Conservation (phyloP, 2,797 vertebrate genomes). For the Chrosomus eos region DNA sequence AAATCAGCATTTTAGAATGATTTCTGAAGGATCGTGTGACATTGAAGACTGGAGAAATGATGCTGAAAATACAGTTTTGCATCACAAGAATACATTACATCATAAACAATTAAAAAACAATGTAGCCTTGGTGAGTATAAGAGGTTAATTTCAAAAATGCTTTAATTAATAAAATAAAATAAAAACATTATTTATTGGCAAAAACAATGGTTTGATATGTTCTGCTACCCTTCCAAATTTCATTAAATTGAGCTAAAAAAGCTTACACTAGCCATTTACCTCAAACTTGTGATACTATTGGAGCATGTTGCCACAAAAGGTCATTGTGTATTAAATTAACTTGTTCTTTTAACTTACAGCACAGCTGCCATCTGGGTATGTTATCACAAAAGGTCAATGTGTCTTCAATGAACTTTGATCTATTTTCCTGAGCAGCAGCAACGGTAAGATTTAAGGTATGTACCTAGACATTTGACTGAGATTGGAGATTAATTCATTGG, state of each 20-base stretch:
- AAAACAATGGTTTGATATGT: background rate
- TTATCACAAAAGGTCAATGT: background rate
- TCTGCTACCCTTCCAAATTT: background rate
- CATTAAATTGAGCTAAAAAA: background rate
- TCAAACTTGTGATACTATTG: background rate
- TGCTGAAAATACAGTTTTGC: background rate
- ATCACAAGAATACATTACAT: background rate
- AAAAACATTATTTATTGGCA: background rate
- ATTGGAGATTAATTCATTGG: background rate
- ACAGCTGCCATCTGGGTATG: background rate
- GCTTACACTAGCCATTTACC: too few relatives aligned
- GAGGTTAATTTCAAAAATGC: background rate
- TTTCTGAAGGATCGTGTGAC: background rate
- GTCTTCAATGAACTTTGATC: background rate
- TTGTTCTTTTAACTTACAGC: conserved; percentile 1
- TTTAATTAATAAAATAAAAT: too few relatives aligned
- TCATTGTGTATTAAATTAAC: background rate
- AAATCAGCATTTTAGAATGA: background rate
- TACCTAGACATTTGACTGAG: background rate
- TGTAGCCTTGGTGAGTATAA: background rate
- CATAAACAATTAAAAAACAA: too few relatives aligned
- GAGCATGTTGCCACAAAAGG: background rate
- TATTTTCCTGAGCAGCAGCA: background rate
- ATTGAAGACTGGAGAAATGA: background rate
- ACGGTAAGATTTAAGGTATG: background rate